Evolutionary conservation across 1,140 invertebrate species (phyloP).

Genomic region (Melitaea cinxia): DNA sequence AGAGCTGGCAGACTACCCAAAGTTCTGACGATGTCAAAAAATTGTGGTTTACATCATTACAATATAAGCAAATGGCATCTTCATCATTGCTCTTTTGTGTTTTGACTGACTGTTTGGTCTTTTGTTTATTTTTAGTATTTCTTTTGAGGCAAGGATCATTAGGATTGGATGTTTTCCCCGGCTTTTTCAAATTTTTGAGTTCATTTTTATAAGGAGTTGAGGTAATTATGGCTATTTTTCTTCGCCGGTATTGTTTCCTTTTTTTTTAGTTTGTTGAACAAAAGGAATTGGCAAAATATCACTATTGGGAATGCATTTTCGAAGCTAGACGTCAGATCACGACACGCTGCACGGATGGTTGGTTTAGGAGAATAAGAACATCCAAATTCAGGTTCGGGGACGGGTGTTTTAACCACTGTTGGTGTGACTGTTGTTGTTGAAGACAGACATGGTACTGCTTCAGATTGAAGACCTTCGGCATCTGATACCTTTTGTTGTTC

Average conservation of each 20-base stretch:
- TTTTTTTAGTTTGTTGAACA: constrained; percentile 30
- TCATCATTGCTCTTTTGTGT: constrained; percentile 39
- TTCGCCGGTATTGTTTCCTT: constrained; percentile 47
- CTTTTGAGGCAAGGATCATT: constrained; percentile 41
- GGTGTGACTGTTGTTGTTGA: neutral
- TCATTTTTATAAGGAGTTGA: constrained; percentile 53
- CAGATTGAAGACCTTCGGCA: neutral
- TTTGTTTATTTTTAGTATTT: constrained; percentile 40
- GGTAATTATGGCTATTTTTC: constrained; percentile 56
- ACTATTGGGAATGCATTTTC: constrained; percentile 40
- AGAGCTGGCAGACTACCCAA: constrained; percentile 56
- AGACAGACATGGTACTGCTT: neutral
- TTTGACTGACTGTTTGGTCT: constrained; percentile 24
- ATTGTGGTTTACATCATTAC: constrained; percentile 42
- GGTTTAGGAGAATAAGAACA: neutral
- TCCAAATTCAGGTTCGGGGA: constrained; percentile 2
- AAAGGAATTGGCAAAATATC: constrained; percentile 44
- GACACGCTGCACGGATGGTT: constrained; percentile 9
- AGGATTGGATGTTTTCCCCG: constrained; percentile 34
- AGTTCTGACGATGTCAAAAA: constrained; percentile 51
- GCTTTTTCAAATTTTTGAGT: constrained; percentile 23
- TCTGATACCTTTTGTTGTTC: constrained; percentile 4
- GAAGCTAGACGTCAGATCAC: constrained; percentile 28
- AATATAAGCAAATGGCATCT: constrained; percentile 49
- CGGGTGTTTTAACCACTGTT: neutral